Evolutionary conservation across 2,113 vertebrate genomes (phyloP), one percentile per base, ranked within the genome.

Genomic region (Crotalus horridus): DNA sequence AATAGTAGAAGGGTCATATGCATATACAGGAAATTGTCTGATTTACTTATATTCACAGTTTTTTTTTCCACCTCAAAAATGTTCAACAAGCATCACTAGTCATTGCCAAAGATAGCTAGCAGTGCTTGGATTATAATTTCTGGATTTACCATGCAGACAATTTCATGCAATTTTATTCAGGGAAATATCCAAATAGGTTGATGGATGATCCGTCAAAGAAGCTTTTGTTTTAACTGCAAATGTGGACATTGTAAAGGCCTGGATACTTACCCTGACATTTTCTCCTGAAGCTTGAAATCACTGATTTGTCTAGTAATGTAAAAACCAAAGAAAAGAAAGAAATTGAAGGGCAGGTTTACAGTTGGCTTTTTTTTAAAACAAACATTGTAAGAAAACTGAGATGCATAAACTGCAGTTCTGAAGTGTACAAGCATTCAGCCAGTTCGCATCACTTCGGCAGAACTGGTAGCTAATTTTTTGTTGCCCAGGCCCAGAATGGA

Each of bases 281-380:
- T 92, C 94, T 93, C 96, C 97, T 96, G 96, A 95, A 97, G 93
- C 96, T 93, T 96, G 94, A 93, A 96, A 96, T 95, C 97, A 95
- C 96, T 96, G 93, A 93, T 33, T 94, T 96, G 87, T 95, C 95
- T 96, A 97, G 96, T 43, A 88, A 95, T 94, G 89, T 92, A 95
- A 96, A 96, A 97, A 94, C 88, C 87, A 94, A 96, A 94, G 96
- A 96, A 93, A 89, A 96, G 96, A 96, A 95, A 96, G 64, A 85
- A 95, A 94, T 94, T 94, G 91, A 90, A 95, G 26, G 85, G 33
- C 11, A 23, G 11, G 10, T 58, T 61, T 88, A 87, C 39, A 46
- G 17, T 6, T 51, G 0, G 0, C 91, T 56, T 89, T n/a, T 58
- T 86, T 59, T n/a, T n/a, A n/a, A n/a, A 43, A 6, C 26, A 54